phyloP scores from a whole-genome alignment of 1,140 invertebrate species.

The Phocides pigmalion region DNA sequence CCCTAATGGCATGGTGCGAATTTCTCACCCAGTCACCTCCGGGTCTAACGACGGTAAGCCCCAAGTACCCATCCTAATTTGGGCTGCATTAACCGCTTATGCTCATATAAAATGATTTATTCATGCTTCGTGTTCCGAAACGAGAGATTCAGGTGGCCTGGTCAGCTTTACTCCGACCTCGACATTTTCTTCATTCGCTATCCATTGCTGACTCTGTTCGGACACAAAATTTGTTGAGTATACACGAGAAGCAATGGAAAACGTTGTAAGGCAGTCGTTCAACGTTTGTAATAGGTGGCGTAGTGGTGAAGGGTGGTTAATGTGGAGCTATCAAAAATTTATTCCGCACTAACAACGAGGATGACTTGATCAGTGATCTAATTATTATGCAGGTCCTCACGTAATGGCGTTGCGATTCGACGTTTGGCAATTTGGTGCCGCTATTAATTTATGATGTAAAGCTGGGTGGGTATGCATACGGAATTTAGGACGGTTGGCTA shows the following conservation, averaged over 20 bases:
- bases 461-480: slow-evolving; percentile 5
- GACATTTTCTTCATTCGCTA: neutral
- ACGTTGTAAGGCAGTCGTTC: neutral
- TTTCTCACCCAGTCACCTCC: slow-evolving; percentile 8
- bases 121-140: slow-evolving; percentile 22
- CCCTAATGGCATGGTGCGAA: slow-evolving; percentile 2
- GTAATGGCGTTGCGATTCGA: slow-evolving; percentile 32
- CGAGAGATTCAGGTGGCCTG: neutral
- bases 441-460: slow-evolving; percentile 30
- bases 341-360: slow-evolving; percentile 29
- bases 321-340: slow-evolving; percentile 33
- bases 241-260: neutral
- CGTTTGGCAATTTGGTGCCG: slow-evolving; percentile 31
- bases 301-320: slow-evolving; percentile 10
- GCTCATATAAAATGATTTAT: slow-evolving; percentile 56
- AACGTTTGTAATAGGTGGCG: neutral
- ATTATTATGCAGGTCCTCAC: slow-evolving; percentile 29
- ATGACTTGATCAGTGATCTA: slow-evolving; percentile 35
- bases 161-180: neutral
- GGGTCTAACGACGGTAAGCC: slow-evolving; percentile 18
- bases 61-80: slow-evolving; percentile 42
- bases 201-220: slow-evolving; percentile 3
- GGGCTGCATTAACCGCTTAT: slow-evolving; percentile 50
- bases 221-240: neutral
- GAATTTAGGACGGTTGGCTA: neutral